Evolutionary conservation across 2,113 vertebrate genomes (phyloP).

Genomic region (Etheostoma spectabile): DNA sequence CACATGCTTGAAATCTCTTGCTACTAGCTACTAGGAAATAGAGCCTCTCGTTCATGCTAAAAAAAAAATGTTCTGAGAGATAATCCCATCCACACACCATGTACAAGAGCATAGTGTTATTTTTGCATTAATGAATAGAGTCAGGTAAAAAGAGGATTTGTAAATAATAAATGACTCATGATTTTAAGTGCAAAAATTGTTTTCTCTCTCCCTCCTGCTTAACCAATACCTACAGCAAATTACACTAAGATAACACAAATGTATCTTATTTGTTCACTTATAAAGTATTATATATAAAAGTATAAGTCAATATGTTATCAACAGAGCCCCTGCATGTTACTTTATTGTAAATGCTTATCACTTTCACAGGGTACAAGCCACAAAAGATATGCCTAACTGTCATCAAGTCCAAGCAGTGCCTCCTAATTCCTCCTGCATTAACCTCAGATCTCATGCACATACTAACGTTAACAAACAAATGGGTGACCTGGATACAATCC

Average conservation of each 20-base stretch:
- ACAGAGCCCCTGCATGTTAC: neutral
- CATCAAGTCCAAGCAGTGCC: neutral
- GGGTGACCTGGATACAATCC: neutral
- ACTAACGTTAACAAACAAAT: neutral
- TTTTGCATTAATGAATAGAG: neutral
- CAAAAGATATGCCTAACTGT: neutral
- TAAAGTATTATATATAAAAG: neutral
- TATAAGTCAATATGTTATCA: neutral
- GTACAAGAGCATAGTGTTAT: neutral
- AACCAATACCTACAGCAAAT: neutral
- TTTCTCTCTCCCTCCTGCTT: neutral
- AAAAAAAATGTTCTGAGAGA: slow-evolving; percentile 5
- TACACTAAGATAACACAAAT: neutral
- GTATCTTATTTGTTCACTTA: neutral
- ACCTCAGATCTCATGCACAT: neutral
- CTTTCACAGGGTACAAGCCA: neutral
- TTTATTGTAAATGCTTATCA: neutral
- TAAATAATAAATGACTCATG: neutral
- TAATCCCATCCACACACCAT: slow-evolving; percentile 21
- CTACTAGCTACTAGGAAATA: slow-evolving; percentile 38
- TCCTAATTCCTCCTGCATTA: neutral
- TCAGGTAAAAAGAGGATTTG: neutral
- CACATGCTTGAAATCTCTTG: slow-evolving; percentile 71
- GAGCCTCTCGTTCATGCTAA: slow-evolving; percentile 8
- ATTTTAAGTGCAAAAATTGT: slow-evolving; percentile 17